Conservation (phyloP, 2,797 vertebrate genomes). For the Cossypha polioptera region DNA sequence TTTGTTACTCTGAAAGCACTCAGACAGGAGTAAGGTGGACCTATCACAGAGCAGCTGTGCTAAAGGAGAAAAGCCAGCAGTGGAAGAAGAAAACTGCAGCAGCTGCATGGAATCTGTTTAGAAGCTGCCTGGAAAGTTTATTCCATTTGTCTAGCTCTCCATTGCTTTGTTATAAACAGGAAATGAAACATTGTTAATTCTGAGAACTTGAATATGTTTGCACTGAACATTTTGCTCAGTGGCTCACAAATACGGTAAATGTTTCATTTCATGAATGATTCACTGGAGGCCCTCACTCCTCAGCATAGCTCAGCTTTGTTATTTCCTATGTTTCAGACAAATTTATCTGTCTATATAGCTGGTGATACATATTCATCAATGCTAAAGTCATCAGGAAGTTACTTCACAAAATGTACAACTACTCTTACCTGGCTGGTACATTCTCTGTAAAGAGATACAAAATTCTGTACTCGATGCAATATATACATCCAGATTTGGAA, state of each 20-base stretch:
- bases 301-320: slow-evolving; percentile 34
- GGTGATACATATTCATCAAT: background rate
- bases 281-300: slow-evolving; percentile 9
- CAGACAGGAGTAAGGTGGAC: background rate
- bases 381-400: slow-evolving; percentile 18
- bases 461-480: background rate
- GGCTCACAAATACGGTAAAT: slow-evolving; percentile 6
- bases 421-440: background rate
- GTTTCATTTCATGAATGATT: slow-evolving; percentile 27
- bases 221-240: slow-evolving; percentile 45
- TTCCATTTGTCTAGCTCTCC: background rate
- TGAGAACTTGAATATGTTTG: slow-evolving; percentile 8
- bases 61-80: background rate
- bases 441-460: background rate
- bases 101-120: background rate
- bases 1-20: background rate
- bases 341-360: background rate
- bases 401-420: background rate
- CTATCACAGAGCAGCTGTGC: background rate
- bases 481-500: background rate
- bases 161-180: slow-evolving; percentile 10
- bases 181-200: slow-evolving; percentile 42
- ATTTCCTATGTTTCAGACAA: slow-evolving; percentile 33
- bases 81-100: background rate
- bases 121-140: slow-evolving; percentile 14